phyloP scores from a whole-genome alignment of 30 jellyfish, hydroid and myxozoan genomes.

The Cassiopea xamachana region DNA sequence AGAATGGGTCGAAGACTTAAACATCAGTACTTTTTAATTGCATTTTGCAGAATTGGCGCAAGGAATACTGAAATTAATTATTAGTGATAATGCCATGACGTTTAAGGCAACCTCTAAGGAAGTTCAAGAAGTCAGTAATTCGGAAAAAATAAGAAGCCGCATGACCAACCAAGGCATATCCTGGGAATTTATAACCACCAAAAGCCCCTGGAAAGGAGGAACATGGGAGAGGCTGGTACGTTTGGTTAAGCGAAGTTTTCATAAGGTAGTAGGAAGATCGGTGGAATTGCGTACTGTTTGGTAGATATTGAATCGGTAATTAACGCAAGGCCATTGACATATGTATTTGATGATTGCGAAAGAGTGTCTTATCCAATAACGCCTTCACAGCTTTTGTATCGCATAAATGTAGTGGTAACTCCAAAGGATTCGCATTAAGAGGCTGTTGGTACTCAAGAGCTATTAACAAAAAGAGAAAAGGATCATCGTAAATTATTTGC shows the following conservation, averaged over 20 bases:
- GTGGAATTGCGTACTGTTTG: not conserved
- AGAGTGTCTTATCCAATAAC: not conserved
- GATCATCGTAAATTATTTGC: not conserved
- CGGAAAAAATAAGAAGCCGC: not conserved
- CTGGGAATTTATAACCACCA: not conserved
- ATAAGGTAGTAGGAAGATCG: not conserved
- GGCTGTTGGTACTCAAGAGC: not conserved
- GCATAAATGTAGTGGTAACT: not conserved
- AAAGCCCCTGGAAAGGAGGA: not conserved
- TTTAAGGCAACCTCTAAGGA: not conserved
- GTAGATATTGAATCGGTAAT: not conserved
- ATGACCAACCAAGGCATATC: not conserved
- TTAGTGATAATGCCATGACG: not conserved
- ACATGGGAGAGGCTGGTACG: not conserved
- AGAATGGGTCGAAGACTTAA: conserved; percentile 2
- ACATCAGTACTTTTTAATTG: not conserved
- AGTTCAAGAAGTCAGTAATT: not conserved
- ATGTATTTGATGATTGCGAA: not conserved
- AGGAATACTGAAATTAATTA: not conserved
- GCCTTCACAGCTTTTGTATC: not conserved
- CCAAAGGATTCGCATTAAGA: not conserved
- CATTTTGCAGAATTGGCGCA: conserved; percentile 9
- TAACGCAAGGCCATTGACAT: not conserved
- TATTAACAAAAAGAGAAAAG: not conserved
- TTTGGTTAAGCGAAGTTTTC: not conserved